phyloP scores from a whole-genome alignment of 2,888 invertebrate species.

The Agrilus biguttatus region DNA sequence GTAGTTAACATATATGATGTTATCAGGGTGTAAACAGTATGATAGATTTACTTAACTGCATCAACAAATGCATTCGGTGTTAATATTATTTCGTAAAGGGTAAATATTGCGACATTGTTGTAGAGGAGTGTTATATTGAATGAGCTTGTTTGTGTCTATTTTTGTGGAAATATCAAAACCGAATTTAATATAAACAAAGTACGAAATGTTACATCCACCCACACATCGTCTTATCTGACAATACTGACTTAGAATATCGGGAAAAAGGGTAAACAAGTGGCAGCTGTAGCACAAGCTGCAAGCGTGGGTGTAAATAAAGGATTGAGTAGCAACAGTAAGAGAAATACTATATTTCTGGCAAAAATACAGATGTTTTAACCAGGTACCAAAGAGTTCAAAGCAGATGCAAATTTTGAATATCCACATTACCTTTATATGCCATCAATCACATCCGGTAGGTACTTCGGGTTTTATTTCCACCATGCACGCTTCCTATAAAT shows the following conservation, averaged over 20 bases:
- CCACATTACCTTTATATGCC: constrained; percentile 12
- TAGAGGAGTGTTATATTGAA: too few relatives aligned
- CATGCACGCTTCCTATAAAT: too few relatives aligned
- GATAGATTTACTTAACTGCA: too few relatives aligned
- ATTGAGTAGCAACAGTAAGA: constrained; percentile 11
- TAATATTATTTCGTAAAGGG: too few relatives aligned
- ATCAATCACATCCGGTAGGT: too few relatives aligned
- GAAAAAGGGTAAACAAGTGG: constrained; percentile 7
- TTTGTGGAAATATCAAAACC: too few relatives aligned
- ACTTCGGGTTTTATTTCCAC: too few relatives aligned
- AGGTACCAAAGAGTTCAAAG: constrained; percentile 14
- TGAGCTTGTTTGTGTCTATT: too few relatives aligned
- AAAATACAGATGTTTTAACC: constrained; percentile 11
- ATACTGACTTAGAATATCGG: constrained; percentile 4
- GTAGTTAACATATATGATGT: too few relatives aligned
- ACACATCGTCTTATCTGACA: constrained; percentile 7
- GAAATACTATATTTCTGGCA: constrained; percentile 9
- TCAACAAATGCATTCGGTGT: too few relatives aligned
- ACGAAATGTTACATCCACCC: constrained; percentile 5
- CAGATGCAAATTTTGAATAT: constrained; percentile 15
- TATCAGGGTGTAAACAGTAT: too few relatives aligned
- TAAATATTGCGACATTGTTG: too few relatives aligned
- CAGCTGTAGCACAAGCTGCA: constrained; percentile 10
- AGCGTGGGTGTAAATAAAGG: constrained; percentile 11
- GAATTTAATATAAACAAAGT: not conserved